Percentiles rank a stretch among this genome's conserved stretches.
These are phyloP conservation scores for Gymnobelideus leadbeateri DNA, from an alignment of 2,113 vertebrate genomes.

Conservation along the genomic window DNA sequence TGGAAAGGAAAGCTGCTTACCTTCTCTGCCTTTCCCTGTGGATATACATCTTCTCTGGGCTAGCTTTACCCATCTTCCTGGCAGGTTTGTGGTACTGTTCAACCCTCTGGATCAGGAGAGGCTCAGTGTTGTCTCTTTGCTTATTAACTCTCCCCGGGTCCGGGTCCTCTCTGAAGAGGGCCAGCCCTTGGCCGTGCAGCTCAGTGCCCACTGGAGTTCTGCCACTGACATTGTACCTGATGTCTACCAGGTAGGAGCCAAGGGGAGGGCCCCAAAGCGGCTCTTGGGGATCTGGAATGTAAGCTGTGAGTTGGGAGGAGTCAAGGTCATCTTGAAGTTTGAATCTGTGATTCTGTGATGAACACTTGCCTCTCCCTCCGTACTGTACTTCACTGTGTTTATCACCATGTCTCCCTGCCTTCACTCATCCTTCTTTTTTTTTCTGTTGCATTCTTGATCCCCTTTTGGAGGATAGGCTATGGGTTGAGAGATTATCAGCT, in stretches of 20 bases:
- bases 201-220: slow-evolving; percentile 90
- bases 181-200: slow-evolving; percentile 91
- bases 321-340: background rate
- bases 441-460: background rate
- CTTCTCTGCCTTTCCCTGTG: background rate
- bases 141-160: slow-evolving; percentile 89
- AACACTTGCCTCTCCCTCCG: rapidly evolving
- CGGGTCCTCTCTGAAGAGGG: slow-evolving; percentile 93
- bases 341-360: background rate
- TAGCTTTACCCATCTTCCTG: background rate
- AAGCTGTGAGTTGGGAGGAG: background rate
- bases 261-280: rapidly evolving
- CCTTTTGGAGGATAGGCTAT: background rate
- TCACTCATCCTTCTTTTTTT: too few relatives aligned
- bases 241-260: slow-evolving; percentile 89
- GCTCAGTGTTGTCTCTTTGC: slow-evolving; percentile 89
- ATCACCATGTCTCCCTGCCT: background rate
- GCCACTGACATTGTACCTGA: slow-evolving; percentile 86
- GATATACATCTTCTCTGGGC: background rate
- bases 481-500: background rate
- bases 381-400: background rate
- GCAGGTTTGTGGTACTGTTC: slow-evolving; percentile 94
- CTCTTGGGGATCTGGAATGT: background rate
- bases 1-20: background rate
- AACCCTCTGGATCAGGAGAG: slow-evolving; percentile 95